These are phyloP conservation scores for Huso huso DNA, from an alignment of 2,797 vertebrate species.

Conservation along the genomic window DNA sequence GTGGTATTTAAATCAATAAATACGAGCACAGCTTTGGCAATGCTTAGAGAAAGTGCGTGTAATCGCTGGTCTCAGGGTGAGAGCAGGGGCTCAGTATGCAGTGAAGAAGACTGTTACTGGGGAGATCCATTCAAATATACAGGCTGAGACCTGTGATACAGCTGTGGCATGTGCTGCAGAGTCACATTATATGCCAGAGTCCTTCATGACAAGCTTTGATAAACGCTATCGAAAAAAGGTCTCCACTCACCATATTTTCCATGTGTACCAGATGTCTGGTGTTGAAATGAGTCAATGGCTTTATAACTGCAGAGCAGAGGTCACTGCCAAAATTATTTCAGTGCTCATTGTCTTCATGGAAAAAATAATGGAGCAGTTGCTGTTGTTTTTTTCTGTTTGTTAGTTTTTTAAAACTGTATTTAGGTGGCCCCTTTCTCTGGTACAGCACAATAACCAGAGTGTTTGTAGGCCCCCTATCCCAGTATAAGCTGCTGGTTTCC, in stretches of 20 bases:
- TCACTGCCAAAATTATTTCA: not conserved
- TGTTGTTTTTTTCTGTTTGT: no score
- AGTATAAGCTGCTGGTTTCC: no score
- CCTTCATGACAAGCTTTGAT: constrained; percentile 8
- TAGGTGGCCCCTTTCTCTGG: no score
- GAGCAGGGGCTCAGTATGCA: no score
- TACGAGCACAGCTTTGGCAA: no score
- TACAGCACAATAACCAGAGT: no score
- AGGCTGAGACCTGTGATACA: not conserved
- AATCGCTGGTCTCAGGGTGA: no score
- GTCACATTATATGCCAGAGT: not conserved
- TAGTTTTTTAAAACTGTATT: no score
- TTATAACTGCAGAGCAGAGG: not conserved
- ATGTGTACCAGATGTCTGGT: constrained; percentile 22
- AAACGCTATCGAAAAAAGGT: constrained; percentile 3
- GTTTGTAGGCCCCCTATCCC: no score
- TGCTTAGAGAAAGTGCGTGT: no score
- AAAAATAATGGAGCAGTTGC: no score
- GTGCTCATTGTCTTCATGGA: not conserved
- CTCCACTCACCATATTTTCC: constrained; percentile 12
- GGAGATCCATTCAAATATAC: not conserved
- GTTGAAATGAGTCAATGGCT: constrained; percentile 11
- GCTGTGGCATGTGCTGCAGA: not conserved
- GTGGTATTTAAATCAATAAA: no score
- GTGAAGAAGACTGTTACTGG: not conserved